Conservation (phyloP, 2,888 invertebrate species). For the Megaustenia siamemsis region DNA sequence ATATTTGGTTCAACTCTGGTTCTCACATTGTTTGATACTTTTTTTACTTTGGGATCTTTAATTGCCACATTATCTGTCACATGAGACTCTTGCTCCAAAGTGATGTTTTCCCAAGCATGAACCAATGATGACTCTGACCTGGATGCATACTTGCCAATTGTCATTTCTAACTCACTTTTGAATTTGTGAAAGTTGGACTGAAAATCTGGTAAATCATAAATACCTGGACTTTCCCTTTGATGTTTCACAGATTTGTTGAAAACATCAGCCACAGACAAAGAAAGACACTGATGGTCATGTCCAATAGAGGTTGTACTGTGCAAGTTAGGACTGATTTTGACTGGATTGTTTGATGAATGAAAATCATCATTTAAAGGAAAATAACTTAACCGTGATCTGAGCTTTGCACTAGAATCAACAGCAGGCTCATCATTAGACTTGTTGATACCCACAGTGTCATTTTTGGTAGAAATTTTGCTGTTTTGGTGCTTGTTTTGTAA, state of each 20-base stretch:
- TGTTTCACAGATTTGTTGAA: background rate
- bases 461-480: background rate
- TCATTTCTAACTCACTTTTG: constrained; percentile 8
- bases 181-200: constrained; percentile 10
- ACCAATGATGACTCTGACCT: background rate
- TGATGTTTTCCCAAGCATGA: constrained; percentile 9
- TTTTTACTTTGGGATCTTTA: background rate
- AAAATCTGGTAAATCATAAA: background rate
- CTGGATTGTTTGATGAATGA: background rate
- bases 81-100: too few relatives aligned
- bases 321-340: background rate
- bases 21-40: background rate
- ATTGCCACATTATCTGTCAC: background rate
- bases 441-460: background rate
- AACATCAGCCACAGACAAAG: background rate
- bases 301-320: background rate
- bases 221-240: background rate
- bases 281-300: background rate
- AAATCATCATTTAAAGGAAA: background rate
- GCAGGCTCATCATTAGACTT: background rate
- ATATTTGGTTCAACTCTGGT: background rate
- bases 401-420: background rate
- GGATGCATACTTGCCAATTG: background rate
- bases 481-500: background rate
- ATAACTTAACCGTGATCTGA: background rate